Evolutionary conservation across 2,113 vertebrate genomes (phyloP).

Genomic region (Actenoides lindsayi): DNA sequence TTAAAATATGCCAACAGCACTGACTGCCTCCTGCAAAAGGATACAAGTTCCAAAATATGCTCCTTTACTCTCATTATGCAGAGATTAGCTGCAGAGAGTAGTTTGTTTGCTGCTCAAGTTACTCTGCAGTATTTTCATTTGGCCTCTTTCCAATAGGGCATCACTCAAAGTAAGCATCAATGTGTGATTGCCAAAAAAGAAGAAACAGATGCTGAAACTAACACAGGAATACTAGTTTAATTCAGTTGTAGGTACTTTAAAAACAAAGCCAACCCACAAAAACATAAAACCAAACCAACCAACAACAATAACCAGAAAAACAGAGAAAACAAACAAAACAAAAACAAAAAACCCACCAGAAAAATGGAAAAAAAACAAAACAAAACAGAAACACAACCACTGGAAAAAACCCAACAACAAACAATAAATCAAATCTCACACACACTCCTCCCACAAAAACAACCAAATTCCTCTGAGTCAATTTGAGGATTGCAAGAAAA

Average conservation of each 20-base stretch:
- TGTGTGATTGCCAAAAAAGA: background rate
- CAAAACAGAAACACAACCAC: too few species aligned
- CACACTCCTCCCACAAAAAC: background rate
- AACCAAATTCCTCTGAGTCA: background rate
- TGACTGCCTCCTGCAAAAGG: background rate
- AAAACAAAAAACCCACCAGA: too few species aligned
- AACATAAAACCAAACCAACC: too few species aligned
- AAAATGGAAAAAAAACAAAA: too few species aligned
- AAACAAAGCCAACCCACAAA: background rate
- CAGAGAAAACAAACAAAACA: too few species aligned
- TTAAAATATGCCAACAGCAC: background rate
- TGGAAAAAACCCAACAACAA: too few species aligned
- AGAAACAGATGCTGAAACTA: background rate
- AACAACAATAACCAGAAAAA: too few species aligned
- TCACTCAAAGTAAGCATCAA: background rate
- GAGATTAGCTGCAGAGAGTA: background rate
- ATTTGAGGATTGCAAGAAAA: background rate
- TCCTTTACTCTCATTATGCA: background rate
- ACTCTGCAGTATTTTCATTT: background rate
- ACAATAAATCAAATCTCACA: background rate
- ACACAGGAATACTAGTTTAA: background rate
- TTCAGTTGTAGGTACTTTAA: background rate
- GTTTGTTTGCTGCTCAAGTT: background rate
- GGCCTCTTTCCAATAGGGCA: background rate
- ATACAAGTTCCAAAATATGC: background rate